These are phyloP conservation scores for Sebastes jordani DNA, from an alignment of 2,797 vertebrate species.

Conservation along the genomic window DNA sequence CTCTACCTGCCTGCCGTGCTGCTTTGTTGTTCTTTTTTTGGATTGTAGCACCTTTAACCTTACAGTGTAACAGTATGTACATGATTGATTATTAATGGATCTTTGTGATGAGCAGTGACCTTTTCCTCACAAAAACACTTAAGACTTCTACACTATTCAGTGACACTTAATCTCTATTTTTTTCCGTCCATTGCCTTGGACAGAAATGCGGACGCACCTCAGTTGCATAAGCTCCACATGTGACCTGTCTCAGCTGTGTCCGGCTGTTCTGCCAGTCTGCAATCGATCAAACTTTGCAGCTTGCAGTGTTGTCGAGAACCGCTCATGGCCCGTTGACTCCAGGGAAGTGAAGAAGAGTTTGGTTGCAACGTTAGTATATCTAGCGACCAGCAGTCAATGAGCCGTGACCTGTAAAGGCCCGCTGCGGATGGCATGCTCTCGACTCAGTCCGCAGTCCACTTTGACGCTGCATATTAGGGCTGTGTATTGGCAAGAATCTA, in stretches of 20 bases:
- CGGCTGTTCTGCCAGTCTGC: neutral
- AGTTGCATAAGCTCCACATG: neutral
- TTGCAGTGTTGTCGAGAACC: no score
- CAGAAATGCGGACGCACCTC: neutral
- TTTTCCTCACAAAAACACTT: conserved; percentile 5
- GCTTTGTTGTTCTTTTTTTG: neutral
- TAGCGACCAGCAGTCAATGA: no score
- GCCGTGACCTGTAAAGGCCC: no score
- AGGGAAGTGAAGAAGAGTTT: no score
- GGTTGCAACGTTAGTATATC: no score
- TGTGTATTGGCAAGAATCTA: no score
- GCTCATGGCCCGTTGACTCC: no score
- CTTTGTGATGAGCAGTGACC: neutral
- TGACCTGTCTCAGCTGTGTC: neutral
- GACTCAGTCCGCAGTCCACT: no score
- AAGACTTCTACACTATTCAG: conserved; percentile 2
- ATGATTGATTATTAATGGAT: neutral
- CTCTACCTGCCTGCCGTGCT: neutral
- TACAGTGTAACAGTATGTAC: neutral
- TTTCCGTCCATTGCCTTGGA: neutral
- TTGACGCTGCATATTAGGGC: no score
- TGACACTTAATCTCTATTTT: conserved; percentile 5
- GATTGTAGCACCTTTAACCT: neutral
- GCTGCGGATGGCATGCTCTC: no score
- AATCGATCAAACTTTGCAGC: neutral